Evolutionary conservation across 2,888 invertebrate genomes (phyloP), one percentile per base, ranked within the genome.

Genomic region (Nebria salina): DNA sequence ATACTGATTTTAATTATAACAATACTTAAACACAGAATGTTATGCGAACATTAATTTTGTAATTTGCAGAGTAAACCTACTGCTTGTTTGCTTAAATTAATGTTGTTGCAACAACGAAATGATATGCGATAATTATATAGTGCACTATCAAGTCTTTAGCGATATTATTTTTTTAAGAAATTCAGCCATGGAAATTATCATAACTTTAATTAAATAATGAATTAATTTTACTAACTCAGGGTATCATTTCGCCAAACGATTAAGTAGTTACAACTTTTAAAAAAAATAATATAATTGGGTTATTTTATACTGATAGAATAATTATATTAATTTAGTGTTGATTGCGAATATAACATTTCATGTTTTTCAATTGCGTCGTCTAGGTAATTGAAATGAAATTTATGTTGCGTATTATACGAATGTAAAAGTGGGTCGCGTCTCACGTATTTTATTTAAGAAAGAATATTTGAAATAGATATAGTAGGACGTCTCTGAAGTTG

Each of bases 71-170:
- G 34, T 34, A 34, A 34, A 34, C 4, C 1, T 34, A 34, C 4
- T 34, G 34, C 5, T 54, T 54, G 54, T 54, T 54, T 54, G 8
- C 54, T 54, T 3, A 54, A 54, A 70, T 34, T 8, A 70, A 70
- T 25, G 70, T 25, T 20, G 34, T 34, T 34, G 34, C 34, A 34
- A 70, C 66, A 70, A 70, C 25, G 8, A 66, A 70, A 70, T 25
- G 11, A 70, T 70, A 26, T 20, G 25, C n/a, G 11, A 9, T 70
- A 25, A 70, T 70, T 70, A 26, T 26, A 26, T 13, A 34, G 15
- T 70, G 34, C 4, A 7, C 34, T 26, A 70, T 70, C 68, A 68
- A 68, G n/a, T 68, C 9, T 68, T 26, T 26, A 70, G 15, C 70
- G 11, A 70, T 70, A 9, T 70, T 15, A 70, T 26, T 70, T 70